These are phyloP conservation scores for Mechanitis messenoides DNA, from an alignment of 2,888 invertebrate genomes.

Conservation along the genomic window DNA sequence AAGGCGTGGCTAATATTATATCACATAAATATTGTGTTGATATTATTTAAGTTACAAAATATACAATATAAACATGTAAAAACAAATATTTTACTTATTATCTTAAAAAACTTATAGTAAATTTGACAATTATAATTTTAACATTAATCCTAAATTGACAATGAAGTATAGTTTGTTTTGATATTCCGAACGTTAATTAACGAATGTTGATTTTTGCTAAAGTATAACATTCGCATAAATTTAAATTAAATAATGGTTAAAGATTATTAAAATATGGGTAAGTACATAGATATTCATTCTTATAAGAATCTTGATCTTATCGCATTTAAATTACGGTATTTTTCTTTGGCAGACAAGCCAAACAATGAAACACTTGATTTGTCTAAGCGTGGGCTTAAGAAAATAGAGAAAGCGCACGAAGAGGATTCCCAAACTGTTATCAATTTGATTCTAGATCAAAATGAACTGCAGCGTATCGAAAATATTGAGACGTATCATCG, in stretches of 20 bases:
- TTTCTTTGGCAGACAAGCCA: slow-evolving; percentile 29
- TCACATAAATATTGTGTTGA: slow-evolving; percentile 8
- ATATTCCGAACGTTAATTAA: slow-evolving; percentile 47
- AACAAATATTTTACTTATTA: background rate
- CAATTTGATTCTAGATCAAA: slow-evolving; percentile 87
- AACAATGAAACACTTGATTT: slow-evolving; percentile 81
- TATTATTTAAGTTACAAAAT: slow-evolving; percentile 4
- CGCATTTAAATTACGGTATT: slow-evolving; percentile 12
- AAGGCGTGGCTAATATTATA: slow-evolving; percentile 25
- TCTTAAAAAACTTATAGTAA: background rate
- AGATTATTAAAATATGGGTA: slow-evolving; percentile 50
- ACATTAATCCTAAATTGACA: slow-evolving; percentile 25
- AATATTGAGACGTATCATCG: slow-evolving; percentile 89
- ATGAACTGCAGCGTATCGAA: slow-evolving; percentile 90
- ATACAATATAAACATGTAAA: slow-evolving; percentile 1
- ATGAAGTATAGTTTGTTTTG: slow-evolving; percentile 29
- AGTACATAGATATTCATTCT: slow-evolving; percentile 29
- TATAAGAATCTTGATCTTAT: slow-evolving; percentile 3
- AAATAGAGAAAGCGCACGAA: slow-evolving; percentile 83
- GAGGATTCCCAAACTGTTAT: slow-evolving; percentile 82
- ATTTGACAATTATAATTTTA: slow-evolving; percentile 11
- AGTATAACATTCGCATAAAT: slow-evolving; percentile 37
- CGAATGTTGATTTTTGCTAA: slow-evolving; percentile 53
- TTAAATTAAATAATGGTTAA: slow-evolving; percentile 48
- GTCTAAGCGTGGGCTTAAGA: slow-evolving; percentile 87